Evolutionary conservation across 2,797 vertebrate genomes (phyloP).

Genomic region (Macrochelys suwanniensis): DNA sequence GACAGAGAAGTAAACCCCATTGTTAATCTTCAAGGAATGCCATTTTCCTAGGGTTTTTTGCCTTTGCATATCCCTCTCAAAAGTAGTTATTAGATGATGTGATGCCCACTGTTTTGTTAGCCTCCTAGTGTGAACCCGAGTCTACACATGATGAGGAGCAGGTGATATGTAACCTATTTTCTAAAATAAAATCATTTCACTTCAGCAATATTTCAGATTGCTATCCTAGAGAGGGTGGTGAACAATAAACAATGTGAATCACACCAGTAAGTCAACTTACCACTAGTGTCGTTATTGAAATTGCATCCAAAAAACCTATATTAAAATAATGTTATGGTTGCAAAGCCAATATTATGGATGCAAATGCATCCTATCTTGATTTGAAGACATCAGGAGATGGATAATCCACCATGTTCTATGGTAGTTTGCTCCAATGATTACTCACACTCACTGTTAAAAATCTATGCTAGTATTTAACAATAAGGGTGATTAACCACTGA

Average conservation of each 20-base stretch:
- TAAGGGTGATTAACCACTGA: not conserved
- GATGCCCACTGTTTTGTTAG: accelerated
- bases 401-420: not conserved
- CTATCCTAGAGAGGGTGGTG: not conserved
- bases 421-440: not conserved
- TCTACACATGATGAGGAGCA: not conserved
- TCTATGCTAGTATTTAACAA: not conserved
- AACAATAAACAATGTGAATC: accelerated
- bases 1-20: not conserved
- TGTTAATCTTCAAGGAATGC: not conserved
- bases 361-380: not conserved
- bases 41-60: not conserved
- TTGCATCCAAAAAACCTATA: not conserved
- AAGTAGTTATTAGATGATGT: not conserved
- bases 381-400: not conserved
- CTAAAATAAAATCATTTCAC: not conserved
- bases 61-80: accelerated
- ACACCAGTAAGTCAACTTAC: not conserved
- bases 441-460: not conserved
- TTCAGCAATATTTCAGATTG: not conserved
- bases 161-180: not conserved
- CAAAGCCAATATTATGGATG: not conserved
- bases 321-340: not conserved
- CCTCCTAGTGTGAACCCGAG: not conserved
- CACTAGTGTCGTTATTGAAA: not conserved